Conservation (phyloP, 2,113 vertebrate genomes). For the Embiotoca jacksoni region DNA sequence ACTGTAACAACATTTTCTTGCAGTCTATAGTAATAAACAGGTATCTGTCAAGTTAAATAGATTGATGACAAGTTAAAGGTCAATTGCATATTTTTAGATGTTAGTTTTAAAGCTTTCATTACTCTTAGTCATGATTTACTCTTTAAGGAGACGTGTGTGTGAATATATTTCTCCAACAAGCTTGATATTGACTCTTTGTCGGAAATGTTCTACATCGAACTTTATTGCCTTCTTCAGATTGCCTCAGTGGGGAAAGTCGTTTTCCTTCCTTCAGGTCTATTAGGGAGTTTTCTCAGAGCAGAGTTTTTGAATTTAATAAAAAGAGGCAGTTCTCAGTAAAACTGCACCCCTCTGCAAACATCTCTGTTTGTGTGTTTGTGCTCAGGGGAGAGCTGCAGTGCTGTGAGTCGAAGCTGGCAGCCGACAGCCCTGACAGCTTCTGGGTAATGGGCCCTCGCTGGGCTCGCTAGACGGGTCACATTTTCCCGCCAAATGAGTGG, state of each 20-base stretch:
- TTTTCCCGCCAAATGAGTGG: conserved; percentile 60
- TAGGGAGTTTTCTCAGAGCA: background rate
- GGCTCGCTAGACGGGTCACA: conserved; percentile 47
- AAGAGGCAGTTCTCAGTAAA: conserved; percentile 19
- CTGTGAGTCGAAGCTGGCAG: conserved; percentile 54
- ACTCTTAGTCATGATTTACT: background rate
- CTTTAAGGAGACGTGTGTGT: background rate
- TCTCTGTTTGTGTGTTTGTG: conserved; percentile 17
- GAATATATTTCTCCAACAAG: background rate
- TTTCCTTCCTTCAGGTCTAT: conserved; percentile 10
- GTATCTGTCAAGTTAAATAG: background rate
- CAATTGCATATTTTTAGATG: background rate
- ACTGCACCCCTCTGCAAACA: conserved; percentile 20
- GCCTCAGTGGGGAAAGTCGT: background rate
- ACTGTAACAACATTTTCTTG: background rate
- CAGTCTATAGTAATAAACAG: background rate
- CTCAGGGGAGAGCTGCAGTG: conserved; percentile 9
- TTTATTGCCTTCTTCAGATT: conserved; percentile 8
- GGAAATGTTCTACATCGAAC: background rate
- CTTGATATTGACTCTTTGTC: background rate
- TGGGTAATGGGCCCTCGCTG: conserved; percentile 70
- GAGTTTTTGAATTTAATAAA: conserved; percentile 4
- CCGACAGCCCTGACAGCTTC: conserved; percentile 54
- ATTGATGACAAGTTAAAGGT: background rate
- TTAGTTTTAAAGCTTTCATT: background rate